These are phyloP conservation scores for Oncorhynchus clarkii DNA, from an alignment of 2,113 vertebrate species.

Conservation along the genomic window DNA sequence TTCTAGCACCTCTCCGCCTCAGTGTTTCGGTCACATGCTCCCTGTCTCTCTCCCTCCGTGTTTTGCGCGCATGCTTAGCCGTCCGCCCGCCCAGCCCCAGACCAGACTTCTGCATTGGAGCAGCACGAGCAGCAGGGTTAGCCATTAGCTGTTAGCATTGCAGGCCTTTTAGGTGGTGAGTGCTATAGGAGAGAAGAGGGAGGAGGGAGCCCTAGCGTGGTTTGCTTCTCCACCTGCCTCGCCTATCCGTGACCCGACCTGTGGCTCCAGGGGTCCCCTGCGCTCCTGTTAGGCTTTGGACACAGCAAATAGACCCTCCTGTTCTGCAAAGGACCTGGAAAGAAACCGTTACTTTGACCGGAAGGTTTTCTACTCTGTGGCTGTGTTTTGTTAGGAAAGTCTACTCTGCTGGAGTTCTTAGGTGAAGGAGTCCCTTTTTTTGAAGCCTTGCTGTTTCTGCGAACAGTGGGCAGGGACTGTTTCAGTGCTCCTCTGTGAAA, in stretches of 20 bases:
- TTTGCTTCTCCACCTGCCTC: conserved; percentile 37
- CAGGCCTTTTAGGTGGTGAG: conserved; percentile 29
- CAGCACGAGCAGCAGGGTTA: neutral
- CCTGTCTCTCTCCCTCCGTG: neutral
- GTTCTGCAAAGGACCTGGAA: neutral
- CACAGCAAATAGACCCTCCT: neutral
- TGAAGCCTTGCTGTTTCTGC: neutral
- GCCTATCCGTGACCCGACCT: neutral
- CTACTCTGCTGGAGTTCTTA: neutral
- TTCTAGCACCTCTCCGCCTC: conserved; percentile 18
- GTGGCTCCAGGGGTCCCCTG: neutral
- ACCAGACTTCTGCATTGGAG: neutral
- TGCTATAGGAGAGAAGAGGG: neutral
- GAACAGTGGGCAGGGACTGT: neutral
- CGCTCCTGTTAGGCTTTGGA: neutral
- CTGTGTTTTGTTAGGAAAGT: neutral
- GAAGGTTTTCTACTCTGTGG: neutral
- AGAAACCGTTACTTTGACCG: too few species aligned
- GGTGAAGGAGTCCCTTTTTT: neutral
- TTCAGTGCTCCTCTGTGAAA: neutral
- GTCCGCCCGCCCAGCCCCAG: conserved; percentile 45
- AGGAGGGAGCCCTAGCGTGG: conserved; percentile 2
- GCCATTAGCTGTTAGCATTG: conserved; percentile 61
- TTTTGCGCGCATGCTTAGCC: conserved; percentile 26
- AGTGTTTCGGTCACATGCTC: neutral